phyloP scores from a whole-genome alignment of 2,113 vertebrate species.

The Tachuris rubrigastra region DNA sequence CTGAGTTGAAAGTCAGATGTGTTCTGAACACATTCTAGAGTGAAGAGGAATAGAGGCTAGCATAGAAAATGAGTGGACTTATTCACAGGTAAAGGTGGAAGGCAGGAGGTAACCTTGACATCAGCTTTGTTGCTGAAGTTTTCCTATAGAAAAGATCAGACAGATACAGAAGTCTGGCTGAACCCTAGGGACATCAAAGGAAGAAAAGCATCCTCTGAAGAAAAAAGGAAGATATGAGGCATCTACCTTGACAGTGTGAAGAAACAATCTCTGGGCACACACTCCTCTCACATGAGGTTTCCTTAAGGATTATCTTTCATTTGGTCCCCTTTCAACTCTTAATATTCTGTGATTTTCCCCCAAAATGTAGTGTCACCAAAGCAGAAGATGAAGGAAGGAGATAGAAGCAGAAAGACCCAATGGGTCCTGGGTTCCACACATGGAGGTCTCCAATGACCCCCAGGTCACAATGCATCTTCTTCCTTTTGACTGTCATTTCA shows the following conservation, averaged over 20 bases:
- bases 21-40: not conserved
- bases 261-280: not conserved
- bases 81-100: not conserved
- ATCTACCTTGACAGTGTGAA: not conserved
- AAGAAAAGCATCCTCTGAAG: not conserved
- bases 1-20: not conserved
- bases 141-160: not conserved
- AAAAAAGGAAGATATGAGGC: not conserved
- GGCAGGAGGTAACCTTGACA: not conserved
- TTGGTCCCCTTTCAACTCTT: not conserved
- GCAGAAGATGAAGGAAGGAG: not conserved
- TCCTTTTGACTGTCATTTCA: not conserved
- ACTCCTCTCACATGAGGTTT: not conserved
- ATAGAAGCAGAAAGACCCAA: not conserved
- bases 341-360: not conserved
- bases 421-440: not conserved
- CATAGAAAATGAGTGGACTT: not conserved
- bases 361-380: not conserved
- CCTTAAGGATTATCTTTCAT: not conserved
- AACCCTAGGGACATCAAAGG: not conserved
- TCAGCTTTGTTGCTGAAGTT: not conserved
- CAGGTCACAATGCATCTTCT: not conserved
- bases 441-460: accelerated
- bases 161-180: not conserved
- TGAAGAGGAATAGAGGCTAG: not conserved